These are phyloP conservation scores for Trichonephila inaurata DNA, from an alignment of 1,140 invertebrate genomes.

Conservation along the genomic window DNA sequence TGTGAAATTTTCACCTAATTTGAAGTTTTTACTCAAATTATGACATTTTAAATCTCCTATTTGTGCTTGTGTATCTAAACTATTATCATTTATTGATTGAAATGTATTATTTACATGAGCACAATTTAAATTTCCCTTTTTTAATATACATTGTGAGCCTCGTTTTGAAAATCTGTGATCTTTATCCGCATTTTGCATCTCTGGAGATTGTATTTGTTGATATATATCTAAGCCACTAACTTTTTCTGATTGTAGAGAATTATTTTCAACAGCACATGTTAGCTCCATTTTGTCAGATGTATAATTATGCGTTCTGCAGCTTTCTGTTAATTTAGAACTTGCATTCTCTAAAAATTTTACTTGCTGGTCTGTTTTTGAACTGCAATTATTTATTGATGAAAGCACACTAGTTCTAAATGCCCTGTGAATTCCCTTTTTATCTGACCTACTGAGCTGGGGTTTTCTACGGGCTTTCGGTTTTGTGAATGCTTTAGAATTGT, in stretches of 20 bases:
- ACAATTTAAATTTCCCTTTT: neutral
- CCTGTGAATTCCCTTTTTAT: neutral
- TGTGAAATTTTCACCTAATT: neutral
- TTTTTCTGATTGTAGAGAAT: too few relatives aligned
- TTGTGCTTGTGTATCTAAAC: neutral
- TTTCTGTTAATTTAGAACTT: neutral
- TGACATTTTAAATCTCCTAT: neutral
- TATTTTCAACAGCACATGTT: neutral
- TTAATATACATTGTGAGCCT: neutral
- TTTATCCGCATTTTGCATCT: neutral
- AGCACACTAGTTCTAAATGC: neutral
- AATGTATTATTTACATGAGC: neutral
- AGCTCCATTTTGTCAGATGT: neutral
- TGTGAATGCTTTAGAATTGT: neutral
- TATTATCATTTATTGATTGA: neutral
- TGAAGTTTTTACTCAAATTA: neutral
- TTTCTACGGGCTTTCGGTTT: neutral
- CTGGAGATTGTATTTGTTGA: too few relatives aligned
- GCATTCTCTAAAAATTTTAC: neutral
- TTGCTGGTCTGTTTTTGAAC: neutral
- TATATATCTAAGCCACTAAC: too few relatives aligned
- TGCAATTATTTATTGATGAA: neutral
- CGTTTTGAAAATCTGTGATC: neutral
- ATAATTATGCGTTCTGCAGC: neutral
- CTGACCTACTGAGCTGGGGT: neutral